These are phyloP conservation scores for Phoxinus dragarum DNA, from an alignment of 2,797 vertebrate species.

Conservation along the genomic window DNA sequence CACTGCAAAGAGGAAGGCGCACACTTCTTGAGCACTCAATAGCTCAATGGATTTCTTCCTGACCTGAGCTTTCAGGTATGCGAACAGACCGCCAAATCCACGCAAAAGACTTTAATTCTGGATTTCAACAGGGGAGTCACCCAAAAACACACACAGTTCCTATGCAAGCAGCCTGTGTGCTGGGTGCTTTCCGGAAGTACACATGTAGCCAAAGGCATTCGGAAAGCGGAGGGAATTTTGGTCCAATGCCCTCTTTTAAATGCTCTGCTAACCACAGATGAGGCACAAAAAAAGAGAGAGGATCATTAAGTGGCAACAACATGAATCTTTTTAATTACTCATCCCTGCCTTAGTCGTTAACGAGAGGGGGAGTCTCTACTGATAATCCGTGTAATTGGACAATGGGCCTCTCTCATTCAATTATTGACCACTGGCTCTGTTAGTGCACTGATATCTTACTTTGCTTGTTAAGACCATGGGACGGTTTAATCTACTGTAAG, in stretches of 20 bases:
- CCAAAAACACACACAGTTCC: background rate
- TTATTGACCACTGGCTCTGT: constrained; percentile 79
- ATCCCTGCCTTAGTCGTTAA: constrained; percentile 75
- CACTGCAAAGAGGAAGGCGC: constrained; percentile 54
- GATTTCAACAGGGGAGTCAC: background rate
- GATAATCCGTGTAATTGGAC: constrained; percentile 82
- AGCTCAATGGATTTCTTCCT: constrained; percentile 65
- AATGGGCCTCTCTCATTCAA: constrained; percentile 80
- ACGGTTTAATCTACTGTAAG: constrained; percentile 60
- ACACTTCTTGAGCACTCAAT: constrained; percentile 66
- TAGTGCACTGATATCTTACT: constrained; percentile 70
- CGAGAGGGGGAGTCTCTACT: constrained; percentile 74
- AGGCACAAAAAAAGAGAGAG: constrained; percentile 68
- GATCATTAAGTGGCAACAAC: constrained; percentile 77
- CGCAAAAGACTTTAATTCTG: constrained; percentile 16
- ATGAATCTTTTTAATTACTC: constrained; percentile 82
- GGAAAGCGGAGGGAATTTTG: constrained; percentile 28
- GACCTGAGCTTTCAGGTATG: constrained; percentile 68
- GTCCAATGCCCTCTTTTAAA: constrained; percentile 26
- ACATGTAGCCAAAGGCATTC: constrained; percentile 28
- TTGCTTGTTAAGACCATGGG: constrained; percentile 60
- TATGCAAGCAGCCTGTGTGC: background rate
- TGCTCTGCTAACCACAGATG: constrained; percentile 70
- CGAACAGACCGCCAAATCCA: constrained; percentile 55
- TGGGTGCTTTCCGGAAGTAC: constrained; percentile 8